Conservation (phyloP, 2,113 vertebrate species). For the Phycodurus eques region DNA sequence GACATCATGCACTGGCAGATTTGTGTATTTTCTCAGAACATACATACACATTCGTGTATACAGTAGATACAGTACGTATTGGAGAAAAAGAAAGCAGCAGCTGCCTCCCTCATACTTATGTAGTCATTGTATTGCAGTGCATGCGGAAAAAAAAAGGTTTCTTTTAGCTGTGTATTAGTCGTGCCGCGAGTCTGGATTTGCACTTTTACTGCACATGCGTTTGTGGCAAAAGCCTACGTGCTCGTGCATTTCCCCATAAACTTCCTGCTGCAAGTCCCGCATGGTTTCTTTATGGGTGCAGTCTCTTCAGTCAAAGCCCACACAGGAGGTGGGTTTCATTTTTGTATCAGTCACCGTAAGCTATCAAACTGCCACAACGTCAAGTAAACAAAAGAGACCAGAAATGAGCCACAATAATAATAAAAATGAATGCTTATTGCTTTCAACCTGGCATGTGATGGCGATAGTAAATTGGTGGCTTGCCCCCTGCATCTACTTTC, state of each 20-base stretch:
- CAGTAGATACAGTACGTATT: too few species aligned
- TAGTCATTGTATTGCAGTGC: too few species aligned
- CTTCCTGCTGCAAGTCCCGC: conserved; percentile 61
- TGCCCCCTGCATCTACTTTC: conserved; percentile 16
- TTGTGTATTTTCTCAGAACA: too few species aligned
- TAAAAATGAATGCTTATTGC: not conserved
- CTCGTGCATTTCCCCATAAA: conserved; percentile 58
- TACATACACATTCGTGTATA: too few species aligned
- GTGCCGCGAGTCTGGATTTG: conserved; percentile 17
- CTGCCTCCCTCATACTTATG: too few species aligned
- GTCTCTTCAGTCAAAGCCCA: conserved; percentile 62
- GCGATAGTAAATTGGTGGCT: conserved; percentile 18
- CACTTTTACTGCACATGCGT: conserved; percentile 20
- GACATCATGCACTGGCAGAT: too few species aligned
- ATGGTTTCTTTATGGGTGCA: conserved; percentile 54
- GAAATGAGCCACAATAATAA: not conserved
- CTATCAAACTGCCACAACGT: conserved; percentile 10
- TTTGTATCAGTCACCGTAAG: conserved; percentile 3
- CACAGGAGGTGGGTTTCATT: conserved; percentile 52
- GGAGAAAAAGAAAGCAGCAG: too few species aligned
- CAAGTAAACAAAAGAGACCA: conserved; percentile 15
- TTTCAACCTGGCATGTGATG: not conserved
- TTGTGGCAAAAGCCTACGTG: conserved; percentile 6
- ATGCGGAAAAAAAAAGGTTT: too few species aligned
- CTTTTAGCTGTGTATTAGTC: conserved; percentile 34